Percentiles rank a stretch among this genome's conserved stretches.
Evolutionary conservation across 2,888 invertebrate genomes (phyloP).

Genomic region (Molorchus minor): DNA sequence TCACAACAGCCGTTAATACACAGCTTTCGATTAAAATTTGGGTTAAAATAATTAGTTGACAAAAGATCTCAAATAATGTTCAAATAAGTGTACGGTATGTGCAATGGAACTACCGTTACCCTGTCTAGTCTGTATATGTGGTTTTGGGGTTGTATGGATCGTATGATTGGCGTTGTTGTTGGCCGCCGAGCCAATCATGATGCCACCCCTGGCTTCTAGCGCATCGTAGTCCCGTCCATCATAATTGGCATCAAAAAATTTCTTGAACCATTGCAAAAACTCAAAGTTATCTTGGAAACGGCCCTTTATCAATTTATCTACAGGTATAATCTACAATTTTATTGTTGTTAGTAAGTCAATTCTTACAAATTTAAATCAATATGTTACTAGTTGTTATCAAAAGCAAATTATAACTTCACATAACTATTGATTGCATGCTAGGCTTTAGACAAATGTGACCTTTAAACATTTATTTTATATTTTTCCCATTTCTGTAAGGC

Average conservation of each 20-base stretch:
- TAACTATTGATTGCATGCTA: too few species aligned
- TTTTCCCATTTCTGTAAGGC: too few species aligned
- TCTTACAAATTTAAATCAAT: background rate
- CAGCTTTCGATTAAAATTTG: too few species aligned
- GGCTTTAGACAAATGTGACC: too few species aligned
- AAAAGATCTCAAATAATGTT: conserved; percentile 9
- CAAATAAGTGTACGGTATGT: conserved; percentile 22
- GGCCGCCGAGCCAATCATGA: conserved; percentile 72
- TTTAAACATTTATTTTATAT: too few species aligned
- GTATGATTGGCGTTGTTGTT: conserved; percentile 24
- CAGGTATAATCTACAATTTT: conserved; percentile 90
- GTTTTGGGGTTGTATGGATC: conserved; percentile 45
- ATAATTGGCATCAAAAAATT: conserved; percentile 99
- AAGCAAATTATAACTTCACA: background rate
- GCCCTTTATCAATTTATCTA: conserved; percentile 98
- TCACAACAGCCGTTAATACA: too few species aligned
- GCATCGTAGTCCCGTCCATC: conserved; percentile 97
- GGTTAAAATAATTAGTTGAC: too few species aligned
- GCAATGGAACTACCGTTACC: conserved; percentile 34
- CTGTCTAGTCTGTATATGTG: conserved; percentile 40
- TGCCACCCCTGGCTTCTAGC: conserved; percentile 84
- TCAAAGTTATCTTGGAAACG: conserved; percentile 99
- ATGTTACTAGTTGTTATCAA: conserved; percentile 2
- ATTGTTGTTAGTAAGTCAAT: conserved; percentile 5
- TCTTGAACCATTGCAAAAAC: conserved; percentile 99